These are phyloP conservation scores for Zele albiditarsus DNA, from an alignment of 2,888 invertebrate genomes.

Conservation along the genomic window DNA sequence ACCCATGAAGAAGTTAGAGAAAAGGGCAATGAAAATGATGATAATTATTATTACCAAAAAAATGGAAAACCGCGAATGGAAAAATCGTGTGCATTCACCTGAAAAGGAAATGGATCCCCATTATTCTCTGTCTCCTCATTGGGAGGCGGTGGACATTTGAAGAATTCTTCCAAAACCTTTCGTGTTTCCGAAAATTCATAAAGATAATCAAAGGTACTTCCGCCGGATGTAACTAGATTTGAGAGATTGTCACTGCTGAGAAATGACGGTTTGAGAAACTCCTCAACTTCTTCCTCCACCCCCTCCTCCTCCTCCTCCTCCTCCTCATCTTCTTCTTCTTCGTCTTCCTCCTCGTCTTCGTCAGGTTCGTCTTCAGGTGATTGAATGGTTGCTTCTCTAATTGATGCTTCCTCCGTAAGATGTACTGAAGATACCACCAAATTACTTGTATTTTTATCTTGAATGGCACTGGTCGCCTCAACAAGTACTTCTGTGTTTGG, in stretches of 20 bases:
- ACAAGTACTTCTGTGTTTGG: constrained; percentile 50
- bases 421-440: constrained; percentile 44
- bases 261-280: constrained; percentile 59
- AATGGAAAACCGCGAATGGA: not conserved
- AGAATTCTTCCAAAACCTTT: constrained; percentile 93
- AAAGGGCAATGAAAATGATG: too few relatives aligned
- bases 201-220: constrained; percentile 86
- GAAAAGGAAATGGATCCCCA: constrained; percentile 72
- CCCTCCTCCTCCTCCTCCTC: constrained; percentile 42
- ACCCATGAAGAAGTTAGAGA: too few relatives aligned
- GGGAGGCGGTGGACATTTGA: constrained; percentile 82
- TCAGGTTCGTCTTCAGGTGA: constrained; percentile 50
- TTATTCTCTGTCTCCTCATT: constrained; percentile 76
- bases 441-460: constrained; percentile 47
- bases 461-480: constrained; percentile 43
- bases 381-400: constrained; percentile 39
- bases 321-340: constrained; percentile 49
- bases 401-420: constrained; percentile 36
- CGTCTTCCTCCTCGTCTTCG: constrained; percentile 48
- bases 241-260: constrained; percentile 67
- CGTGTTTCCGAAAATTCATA: constrained; percentile 95
- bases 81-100: constrained; percentile 62
- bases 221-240: constrained; percentile 68
- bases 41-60: too few relatives aligned
- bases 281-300: constrained; percentile 51